These are phyloP conservation scores for Nothobranchius kuhntae DNA, from an alignment of 2,113 vertebrate species.

Conservation along the genomic window DNA sequence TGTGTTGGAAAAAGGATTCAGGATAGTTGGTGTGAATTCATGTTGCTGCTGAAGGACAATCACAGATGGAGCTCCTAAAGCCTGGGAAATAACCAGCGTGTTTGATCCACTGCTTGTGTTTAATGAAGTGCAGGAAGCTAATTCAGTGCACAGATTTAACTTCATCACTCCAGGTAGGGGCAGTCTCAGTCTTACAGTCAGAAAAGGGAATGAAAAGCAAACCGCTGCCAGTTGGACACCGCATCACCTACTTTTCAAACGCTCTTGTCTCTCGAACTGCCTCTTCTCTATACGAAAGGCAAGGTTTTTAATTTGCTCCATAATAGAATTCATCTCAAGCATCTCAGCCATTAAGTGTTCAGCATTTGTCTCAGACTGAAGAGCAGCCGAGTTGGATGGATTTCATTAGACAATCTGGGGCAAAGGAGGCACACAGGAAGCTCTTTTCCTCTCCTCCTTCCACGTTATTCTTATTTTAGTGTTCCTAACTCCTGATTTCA, in stretches of 20 bases:
- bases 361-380: conserved; percentile 74
- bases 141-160: conserved; percentile 73
- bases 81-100: conserved; percentile 71
- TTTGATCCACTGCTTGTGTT: conserved; percentile 78
- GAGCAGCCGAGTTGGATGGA: conserved; percentile 74
- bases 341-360: conserved; percentile 74
- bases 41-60: conserved; percentile 73
- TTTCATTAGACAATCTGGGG: conserved; percentile 75
- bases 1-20: conserved; percentile 40
- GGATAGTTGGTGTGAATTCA: conserved; percentile 64
- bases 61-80: conserved; percentile 77
- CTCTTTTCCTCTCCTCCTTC: conserved; percentile 44
- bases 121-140: conserved; percentile 79
- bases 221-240: conserved; percentile 39
- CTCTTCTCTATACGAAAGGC: conserved; percentile 54
- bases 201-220: conserved; percentile 47
- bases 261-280: conserved; percentile 42
- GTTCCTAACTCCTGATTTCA: conserved; percentile 58
- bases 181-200: conserved; percentile 49
- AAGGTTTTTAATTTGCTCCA: conserved; percentile 79
- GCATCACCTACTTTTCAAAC: conserved; percentile 62
- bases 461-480: conserved; percentile 65
- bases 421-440: conserved; percentile 58
- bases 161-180: conserved; percentile 75
- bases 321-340: conserved; percentile 80